Conservation (phyloP, 2,797 vertebrate genomes). For the Enteromius trimaculatus region DNA sequence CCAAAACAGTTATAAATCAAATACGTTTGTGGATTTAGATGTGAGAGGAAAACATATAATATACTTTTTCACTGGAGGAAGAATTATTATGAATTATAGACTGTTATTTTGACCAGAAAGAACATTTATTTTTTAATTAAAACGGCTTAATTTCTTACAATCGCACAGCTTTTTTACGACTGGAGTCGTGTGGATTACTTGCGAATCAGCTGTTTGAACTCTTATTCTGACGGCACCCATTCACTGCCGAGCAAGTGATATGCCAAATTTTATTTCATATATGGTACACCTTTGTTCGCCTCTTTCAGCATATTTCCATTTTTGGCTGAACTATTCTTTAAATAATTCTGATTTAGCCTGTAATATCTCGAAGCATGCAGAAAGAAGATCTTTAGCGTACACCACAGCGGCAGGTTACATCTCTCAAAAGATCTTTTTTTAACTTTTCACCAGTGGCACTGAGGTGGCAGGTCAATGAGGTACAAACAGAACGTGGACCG, state of each 20-base stretch:
- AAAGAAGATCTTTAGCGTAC: conserved; percentile 65
- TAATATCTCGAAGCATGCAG: conserved; percentile 57
- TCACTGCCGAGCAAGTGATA: neutral
- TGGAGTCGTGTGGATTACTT: neutral
- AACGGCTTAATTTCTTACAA: neutral
- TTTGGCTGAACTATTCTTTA: neutral
- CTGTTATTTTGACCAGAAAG: neutral
- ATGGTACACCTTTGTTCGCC: neutral
- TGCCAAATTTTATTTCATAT: neutral
- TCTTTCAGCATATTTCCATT: neutral
- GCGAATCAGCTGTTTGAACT: neutral
- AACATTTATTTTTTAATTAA: neutral
- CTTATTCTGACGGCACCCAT: neutral
- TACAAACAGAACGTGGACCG: conserved; percentile 53
- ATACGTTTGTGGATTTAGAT: neutral
- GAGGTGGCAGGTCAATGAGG: conserved; percentile 58
- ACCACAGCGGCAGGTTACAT: conserved; percentile 64
- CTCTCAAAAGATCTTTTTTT: conserved; percentile 74
- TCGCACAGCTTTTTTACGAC: neutral
- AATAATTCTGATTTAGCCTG: neutral
- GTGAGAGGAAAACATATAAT: neutral
- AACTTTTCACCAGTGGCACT: conserved; percentile 6
- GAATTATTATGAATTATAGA: neutral
- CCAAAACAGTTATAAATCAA: neutral
- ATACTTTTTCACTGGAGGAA: neutral